Evolutionary conservation across 2,797 vertebrate genomes (phyloP).

Genomic region (Lacerta agilis): DNA sequence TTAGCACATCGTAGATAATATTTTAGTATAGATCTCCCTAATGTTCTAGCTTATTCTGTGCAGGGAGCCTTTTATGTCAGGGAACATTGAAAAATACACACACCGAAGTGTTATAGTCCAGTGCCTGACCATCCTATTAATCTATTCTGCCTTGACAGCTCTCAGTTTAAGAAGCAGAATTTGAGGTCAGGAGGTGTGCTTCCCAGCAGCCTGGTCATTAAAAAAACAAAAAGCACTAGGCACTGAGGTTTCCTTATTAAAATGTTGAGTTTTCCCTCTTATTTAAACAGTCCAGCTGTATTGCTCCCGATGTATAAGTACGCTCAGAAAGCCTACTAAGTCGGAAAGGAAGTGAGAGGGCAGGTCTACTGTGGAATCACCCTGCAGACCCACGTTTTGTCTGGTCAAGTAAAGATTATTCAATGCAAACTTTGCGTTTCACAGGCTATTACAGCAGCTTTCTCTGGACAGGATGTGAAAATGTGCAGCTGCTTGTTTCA

Average conservation of each 20-base stretch:
- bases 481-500: conserved; percentile 79
- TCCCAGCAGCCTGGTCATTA: conserved; percentile 17
- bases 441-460: background rate
- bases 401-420: conserved; percentile 34
- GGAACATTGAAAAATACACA: background rate
- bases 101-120: background rate
- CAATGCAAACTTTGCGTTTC: background rate
- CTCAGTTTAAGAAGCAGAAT: conserved; percentile 7
- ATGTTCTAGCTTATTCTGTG: background rate
- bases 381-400: background rate
- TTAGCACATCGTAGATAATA: background rate
- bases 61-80: background rate
- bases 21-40: background rate
- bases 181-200: conserved; percentile 16
- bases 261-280: background rate
- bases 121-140: background rate
- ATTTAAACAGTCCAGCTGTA: conserved; percentile 15
- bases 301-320: background rate
- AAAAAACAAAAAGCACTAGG: background rate
- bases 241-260: background rate
- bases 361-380: conserved; percentile 20
- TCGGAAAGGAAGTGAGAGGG: background rate
- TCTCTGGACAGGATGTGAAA: conserved; percentile 61
- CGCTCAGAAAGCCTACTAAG: background rate
- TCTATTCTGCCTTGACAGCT: background rate